Conservation (phyloP, 2,797 vertebrate species). For the Lemur catta region DNA sequence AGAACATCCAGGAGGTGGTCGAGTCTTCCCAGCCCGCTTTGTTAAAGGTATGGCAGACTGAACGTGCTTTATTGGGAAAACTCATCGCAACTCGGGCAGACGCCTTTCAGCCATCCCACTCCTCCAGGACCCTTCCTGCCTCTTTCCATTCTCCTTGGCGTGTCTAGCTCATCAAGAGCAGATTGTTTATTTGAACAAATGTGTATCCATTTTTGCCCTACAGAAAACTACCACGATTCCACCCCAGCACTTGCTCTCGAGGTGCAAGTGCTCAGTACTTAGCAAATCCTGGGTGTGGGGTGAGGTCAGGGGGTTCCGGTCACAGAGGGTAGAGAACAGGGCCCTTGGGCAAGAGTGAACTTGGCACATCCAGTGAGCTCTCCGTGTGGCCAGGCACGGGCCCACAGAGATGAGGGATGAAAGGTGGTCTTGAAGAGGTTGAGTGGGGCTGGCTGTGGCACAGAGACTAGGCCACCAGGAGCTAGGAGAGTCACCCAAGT, state of each 20-base stretch:
- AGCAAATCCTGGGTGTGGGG: neutral
- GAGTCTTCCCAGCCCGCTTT: slow-evolving; percentile 67
- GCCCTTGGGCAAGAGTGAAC: no score
- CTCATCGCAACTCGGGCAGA: neutral
- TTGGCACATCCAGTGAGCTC: rapidly evolving
- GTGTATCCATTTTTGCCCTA: rapidly evolving
- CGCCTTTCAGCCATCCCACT: rapidly evolving
- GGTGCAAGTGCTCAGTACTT: rapidly evolving
- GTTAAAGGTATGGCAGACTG: slow-evolving; percentile 68
- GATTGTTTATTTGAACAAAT: rapidly evolving
- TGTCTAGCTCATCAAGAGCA: rapidly evolving
- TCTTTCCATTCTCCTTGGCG: neutral
- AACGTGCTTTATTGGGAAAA: rapidly evolving
- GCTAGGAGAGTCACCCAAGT: rapidly evolving
- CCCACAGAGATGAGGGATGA: rapidly evolving
- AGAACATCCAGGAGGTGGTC: slow-evolving; percentile 79
- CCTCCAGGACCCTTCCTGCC: rapidly evolving
- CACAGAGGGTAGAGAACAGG: neutral
- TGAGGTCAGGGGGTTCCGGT: rapidly evolving
- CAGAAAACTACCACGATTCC: neutral
- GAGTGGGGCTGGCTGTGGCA: no score
- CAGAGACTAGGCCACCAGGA: neutral
- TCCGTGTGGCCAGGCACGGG: neutral
- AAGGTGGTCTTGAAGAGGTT: neutral
- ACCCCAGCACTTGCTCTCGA: neutral